Conservation (phyloP, 1,140 invertebrate species). For the Zaprionus camerounensis region DNA sequence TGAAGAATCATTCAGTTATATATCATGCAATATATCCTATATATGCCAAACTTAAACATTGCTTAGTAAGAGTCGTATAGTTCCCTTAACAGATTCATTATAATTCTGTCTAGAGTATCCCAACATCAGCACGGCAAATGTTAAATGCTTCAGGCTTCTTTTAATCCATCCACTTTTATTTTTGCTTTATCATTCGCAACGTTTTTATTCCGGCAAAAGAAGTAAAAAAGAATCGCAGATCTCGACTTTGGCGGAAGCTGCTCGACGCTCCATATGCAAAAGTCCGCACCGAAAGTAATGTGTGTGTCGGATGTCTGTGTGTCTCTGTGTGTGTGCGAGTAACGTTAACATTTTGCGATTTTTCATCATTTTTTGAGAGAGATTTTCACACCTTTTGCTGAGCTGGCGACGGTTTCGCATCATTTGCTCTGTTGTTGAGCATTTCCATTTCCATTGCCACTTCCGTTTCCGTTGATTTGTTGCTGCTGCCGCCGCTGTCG, state of each 20-base stretch:
- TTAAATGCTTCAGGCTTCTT: background rate
- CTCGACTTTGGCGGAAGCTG: conserved; percentile 35
- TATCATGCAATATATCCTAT: background rate
- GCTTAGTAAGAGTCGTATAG: too few species aligned
- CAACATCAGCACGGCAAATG: background rate
- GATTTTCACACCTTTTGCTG: conserved; percentile 61
- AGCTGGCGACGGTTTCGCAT: conserved; percentile 52
- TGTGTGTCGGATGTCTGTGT: conserved; percentile 16
- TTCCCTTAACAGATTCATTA: too few species aligned
- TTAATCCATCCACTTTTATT: background rate
- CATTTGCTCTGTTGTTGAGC: conserved; percentile 65
- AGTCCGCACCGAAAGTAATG: conserved; percentile 30
- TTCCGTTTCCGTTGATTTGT: conserved; percentile 81
- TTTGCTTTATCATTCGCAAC: conserved; percentile 6
- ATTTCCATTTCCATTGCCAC: conserved; percentile 81
- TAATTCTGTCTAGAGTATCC: background rate
- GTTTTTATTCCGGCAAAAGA: background rate
- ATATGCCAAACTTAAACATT: too few species aligned
- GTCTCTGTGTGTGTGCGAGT: conserved; percentile 42
- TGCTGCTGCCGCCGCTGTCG: conserved; percentile 39
- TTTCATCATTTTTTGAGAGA: conserved; percentile 65
- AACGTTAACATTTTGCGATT: conserved; percentile 65
- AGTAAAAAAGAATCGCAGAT: conserved; percentile 28
- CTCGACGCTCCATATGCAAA: conserved; percentile 26
- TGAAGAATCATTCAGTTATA: too few species aligned